A percentile compares a stretch with the other conserved stretches of the same genome.
Evolutionary conservation across 2,113 vertebrate species (phyloP).

Genomic region (Aleadryas rufinucha): DNA sequence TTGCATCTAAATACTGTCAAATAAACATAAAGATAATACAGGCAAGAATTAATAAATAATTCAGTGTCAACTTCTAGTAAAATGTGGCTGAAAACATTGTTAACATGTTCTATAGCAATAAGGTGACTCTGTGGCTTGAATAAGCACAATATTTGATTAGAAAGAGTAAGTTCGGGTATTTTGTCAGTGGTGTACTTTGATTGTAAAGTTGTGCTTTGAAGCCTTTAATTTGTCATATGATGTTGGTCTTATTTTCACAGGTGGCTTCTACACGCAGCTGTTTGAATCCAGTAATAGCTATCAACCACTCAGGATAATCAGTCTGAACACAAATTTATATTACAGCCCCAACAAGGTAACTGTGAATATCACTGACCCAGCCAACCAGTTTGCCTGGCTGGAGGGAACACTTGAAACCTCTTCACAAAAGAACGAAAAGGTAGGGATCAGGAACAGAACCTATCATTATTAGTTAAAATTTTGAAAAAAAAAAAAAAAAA

Average conservation of each 20-base stretch:
- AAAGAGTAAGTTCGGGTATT: neutral
- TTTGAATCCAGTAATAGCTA: slow-evolving; percentile 55
- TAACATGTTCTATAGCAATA: neutral
- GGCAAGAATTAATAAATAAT: neutral
- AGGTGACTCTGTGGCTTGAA: neutral
- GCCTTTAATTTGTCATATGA: neutral
- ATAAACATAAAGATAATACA: neutral
- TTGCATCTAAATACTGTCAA: neutral
- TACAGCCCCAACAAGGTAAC: slow-evolving; percentile 84
- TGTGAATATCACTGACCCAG: slow-evolving; percentile 85
- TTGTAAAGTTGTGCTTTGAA: neutral
- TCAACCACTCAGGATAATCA: slow-evolving; percentile 81
- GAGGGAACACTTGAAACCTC: slow-evolving; percentile 72
- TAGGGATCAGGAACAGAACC: slow-evolving; percentile 10
- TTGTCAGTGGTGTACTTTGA: neutral
- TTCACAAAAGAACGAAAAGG: slow-evolving; percentile 78
- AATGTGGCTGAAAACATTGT: neutral
- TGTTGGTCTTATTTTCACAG: slow-evolving; percentile 69
- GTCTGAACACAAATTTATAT: slow-evolving; percentile 94
- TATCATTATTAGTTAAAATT: neutral
- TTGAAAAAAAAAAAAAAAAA: neutral
- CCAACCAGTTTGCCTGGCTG: slow-evolving; percentile 82
- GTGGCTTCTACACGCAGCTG: slow-evolving; percentile 93
- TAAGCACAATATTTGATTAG: neutral
- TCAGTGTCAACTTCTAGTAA: neutral